Conservation (phyloP, 2,888 invertebrate genomes). For the Eudasyphora cyanicolor region DNA sequence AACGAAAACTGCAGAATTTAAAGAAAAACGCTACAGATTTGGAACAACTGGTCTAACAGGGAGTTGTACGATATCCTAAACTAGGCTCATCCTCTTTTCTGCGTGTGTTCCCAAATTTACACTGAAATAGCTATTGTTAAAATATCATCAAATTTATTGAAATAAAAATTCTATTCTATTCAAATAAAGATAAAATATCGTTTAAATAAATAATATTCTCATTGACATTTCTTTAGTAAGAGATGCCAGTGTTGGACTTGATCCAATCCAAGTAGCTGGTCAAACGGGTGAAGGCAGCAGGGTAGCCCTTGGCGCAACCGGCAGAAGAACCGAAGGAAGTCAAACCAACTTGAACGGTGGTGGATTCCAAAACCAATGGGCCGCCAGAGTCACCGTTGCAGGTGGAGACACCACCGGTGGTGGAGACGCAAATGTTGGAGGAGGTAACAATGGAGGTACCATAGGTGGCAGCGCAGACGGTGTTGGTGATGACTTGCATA, state of each 20-base stretch:
- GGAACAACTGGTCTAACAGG: too few species aligned
- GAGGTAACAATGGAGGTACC: slow-evolving; percentile 64
- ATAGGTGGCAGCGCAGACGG: slow-evolving; percentile 71
- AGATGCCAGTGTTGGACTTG: slow-evolving; percentile 45
- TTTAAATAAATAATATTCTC: not conserved
- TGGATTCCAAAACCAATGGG: slow-evolving; percentile 15
- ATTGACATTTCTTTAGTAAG: not conserved
- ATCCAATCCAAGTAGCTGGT: slow-evolving; percentile 73
- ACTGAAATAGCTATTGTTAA: not conserved
- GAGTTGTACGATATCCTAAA: too few species aligned
- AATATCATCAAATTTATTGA: not conserved
- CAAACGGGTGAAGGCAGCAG: slow-evolving; percentile 70
- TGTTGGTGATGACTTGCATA: slow-evolving; percentile 73
- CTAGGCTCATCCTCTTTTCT: too few species aligned
- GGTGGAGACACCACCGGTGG: slow-evolving; percentile 75
- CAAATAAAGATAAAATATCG: not conserved
- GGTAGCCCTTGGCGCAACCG: slow-evolving; percentile 67
- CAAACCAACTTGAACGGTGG: slow-evolving; percentile 68
- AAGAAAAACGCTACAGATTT: too few species aligned
- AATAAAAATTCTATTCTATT: not conserved
- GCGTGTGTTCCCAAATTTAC: too few species aligned
- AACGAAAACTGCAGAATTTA: too few species aligned
- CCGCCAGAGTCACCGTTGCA: slow-evolving; percentile 73
- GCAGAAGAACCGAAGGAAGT: slow-evolving; percentile 55
- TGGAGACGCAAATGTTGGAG: slow-evolving; percentile 74